These are phyloP conservation scores for Muntiacus muntjak DNA, from an alignment of 2,113 vertebrate species.

Conservation along the genomic window DNA sequence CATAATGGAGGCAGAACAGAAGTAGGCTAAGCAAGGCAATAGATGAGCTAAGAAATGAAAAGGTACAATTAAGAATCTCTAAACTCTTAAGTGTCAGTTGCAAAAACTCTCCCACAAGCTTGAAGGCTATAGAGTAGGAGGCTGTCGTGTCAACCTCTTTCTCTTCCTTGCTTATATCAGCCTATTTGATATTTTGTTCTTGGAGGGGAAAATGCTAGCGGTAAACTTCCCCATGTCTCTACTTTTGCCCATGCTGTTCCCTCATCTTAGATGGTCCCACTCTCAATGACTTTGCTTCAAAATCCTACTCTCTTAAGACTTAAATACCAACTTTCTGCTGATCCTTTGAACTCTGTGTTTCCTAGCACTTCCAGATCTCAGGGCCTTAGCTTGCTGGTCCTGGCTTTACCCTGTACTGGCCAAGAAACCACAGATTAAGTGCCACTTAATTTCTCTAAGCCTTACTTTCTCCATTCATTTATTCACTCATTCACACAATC, in stretches of 20 bases:
- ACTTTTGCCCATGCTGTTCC: background rate
- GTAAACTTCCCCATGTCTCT: constrained; percentile 3
- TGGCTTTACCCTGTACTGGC: background rate
- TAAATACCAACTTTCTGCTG: background rate
- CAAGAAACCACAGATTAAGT: background rate
- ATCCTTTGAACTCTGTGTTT: background rate
- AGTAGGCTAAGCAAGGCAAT: background rate
- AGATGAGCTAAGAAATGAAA: constrained; percentile 17
- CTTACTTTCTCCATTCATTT: background rate
- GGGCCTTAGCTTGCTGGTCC: background rate
- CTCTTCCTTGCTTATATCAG: constrained; percentile 15
- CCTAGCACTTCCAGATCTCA: background rate
- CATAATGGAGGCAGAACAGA: background rate
- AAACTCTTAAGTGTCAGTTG: constrained; percentile 39
- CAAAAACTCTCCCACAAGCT: background rate
- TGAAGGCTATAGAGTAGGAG: constrained; percentile 24
- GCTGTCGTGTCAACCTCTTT: background rate
- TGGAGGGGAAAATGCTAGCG: background rate
- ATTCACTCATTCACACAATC: background rate
- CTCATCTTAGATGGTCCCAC: background rate
- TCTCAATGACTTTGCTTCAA: background rate
- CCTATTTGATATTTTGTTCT: background rate
- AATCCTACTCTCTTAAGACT: background rate
- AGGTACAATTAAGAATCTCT: constrained; percentile 32
- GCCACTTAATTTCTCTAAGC: background rate